Conservation (phyloP, 2,888 invertebrate species). For the Linyphia triangularis region DNA sequence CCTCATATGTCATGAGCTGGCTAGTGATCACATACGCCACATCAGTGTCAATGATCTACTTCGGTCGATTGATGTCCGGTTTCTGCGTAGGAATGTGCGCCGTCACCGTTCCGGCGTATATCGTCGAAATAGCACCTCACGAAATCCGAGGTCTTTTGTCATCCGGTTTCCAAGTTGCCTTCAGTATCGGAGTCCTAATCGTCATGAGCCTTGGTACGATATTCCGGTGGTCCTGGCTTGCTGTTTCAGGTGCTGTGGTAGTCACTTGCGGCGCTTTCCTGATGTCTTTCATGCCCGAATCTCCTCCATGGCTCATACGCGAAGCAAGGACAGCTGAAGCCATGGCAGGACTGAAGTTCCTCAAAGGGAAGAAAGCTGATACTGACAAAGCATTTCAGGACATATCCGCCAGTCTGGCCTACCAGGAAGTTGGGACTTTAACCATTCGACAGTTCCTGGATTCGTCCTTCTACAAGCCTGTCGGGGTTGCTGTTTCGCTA, state of each 20-base stretch:
- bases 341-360: constrained; percentile 78
- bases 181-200: constrained; percentile 68
- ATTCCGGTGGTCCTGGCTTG: constrained; percentile 72
- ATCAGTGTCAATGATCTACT: constrained; percentile 27
- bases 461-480: constrained; percentile 78
- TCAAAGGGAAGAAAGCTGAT: constrained; percentile 77
- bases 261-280: constrained; percentile 15
- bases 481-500: constrained; percentile 78
- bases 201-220: constrained; percentile 64
- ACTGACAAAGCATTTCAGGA: constrained; percentile 52
- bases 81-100: constrained; percentile 67
- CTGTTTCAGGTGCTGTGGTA: constrained; percentile 50
- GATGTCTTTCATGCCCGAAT: constrained; percentile 75
- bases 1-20: constrained; percentile 79
- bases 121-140: constrained; percentile 74
- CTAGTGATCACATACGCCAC: constrained; percentile 77
- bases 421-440: constrained; percentile 22
- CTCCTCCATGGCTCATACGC: constrained; percentile 72
- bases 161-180: constrained; percentile 73
- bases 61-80: constrained; percentile 67
- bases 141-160: constrained; percentile 70
- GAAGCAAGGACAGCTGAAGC: constrained; percentile 51
- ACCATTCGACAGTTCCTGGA: constrained; percentile 77
- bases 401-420: constrained; percentile 21
- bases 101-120: constrained; percentile 74